Conservation (phyloP, 30 jellyfish, hydroid and myxozoan species). For the Cassiopea xamachana region DNA sequence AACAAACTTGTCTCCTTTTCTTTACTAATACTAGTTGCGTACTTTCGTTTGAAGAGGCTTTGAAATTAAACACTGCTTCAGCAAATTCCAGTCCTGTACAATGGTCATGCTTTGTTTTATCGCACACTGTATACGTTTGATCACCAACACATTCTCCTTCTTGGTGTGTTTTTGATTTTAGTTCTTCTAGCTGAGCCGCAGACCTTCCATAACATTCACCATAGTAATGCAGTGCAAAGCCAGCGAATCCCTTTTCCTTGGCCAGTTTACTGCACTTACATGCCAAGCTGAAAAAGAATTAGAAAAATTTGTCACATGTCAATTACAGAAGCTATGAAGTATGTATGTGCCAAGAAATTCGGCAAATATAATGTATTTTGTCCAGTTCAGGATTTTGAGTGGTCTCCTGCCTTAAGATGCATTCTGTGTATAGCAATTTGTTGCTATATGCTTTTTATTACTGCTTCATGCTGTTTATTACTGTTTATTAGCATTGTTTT, state of each 20-base stretch:
- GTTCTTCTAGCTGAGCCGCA: neutral
- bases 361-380: too few relatives aligned
- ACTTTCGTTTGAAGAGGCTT: constrained; percentile 13
- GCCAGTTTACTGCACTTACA: constrained; percentile 57
- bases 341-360: too few relatives aligned
- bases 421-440: too few relatives aligned
- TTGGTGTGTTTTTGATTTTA: neutral
- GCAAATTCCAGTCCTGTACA: constrained; percentile 31
- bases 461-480: too few relatives aligned
- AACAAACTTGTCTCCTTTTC: neutral
- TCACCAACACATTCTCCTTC: constrained; percentile 14
- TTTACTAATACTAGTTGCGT: neutral
- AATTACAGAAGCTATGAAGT: too few relatives aligned
- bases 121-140: constrained; percentile 18
- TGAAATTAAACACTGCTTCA: constrained; percentile 32
- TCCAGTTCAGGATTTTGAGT: too few relatives aligned
- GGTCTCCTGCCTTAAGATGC: too few relatives aligned
- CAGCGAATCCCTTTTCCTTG: constrained; percentile 3
- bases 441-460: too few relatives aligned
- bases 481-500: too few relatives aligned
- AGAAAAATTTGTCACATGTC: too few relatives aligned
- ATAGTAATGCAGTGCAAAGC: constrained; percentile 32
- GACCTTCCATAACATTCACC: constrained; percentile 59
- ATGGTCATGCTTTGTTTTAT: constrained; percentile 12
- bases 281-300: constrained; percentile 33